Evolutionary conservation across 2,113 vertebrate genomes (phyloP).

Genomic region (Dinomys branickii): DNA sequence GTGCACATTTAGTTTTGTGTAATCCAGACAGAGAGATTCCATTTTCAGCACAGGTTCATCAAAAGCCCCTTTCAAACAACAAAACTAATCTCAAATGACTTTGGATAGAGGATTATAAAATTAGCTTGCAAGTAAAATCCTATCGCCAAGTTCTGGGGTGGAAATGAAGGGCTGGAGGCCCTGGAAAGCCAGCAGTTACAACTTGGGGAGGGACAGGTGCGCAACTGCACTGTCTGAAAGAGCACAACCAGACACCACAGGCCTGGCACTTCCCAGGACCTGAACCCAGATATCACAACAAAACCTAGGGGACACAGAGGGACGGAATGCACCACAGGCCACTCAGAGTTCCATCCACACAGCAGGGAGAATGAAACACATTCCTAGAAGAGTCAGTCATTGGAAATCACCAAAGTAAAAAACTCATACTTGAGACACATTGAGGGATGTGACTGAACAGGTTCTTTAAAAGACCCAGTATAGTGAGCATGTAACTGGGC

Average conservation of each 20-base stretch:
- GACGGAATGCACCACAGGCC: neutral
- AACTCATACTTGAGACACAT: neutral
- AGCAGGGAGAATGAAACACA: neutral
- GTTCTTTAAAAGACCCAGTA: too few relatives aligned
- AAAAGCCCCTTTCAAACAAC: neutral
- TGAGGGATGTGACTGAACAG: neutral
- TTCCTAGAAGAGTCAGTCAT: neutral
- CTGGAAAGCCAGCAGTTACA: neutral
- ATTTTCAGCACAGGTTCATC: neutral
- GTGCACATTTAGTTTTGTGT: neutral
- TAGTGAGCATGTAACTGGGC: neutral
- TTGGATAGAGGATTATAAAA: neutral
- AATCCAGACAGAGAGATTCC: neutral
- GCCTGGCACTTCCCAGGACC: neutral
- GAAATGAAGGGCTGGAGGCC: neutral
- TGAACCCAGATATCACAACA: too few relatives aligned
- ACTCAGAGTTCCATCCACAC: neutral
- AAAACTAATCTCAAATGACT: too few relatives aligned
- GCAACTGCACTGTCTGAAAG: too few relatives aligned
- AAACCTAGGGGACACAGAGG: too few relatives aligned
- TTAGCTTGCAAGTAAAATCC: too few relatives aligned
- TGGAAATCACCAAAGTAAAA: neutral
- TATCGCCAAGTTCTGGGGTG: neutral
- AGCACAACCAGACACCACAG: neutral
- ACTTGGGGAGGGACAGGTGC: neutral